Base-by-base conservation (phyloP, 2,888 invertebrate genomes). In the Willowsia nigromaculata region DNA sequence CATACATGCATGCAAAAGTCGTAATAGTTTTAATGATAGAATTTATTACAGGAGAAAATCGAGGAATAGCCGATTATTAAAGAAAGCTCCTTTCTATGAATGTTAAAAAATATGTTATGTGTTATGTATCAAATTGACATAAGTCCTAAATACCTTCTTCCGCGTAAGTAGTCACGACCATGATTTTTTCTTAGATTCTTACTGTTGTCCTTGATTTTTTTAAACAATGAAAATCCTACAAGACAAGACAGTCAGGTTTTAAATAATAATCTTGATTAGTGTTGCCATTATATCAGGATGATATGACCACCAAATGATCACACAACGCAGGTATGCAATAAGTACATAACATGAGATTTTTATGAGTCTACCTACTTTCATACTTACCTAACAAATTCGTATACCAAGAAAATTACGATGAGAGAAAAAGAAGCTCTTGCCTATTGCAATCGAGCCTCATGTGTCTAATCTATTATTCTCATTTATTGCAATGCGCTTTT, bases 161-260 rank as follows among this genome's bases (percentile, higher is more conserved):
- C 65, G 30, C n/a, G n/a, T n/a, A n/a, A n/a, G n/a, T 33, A 18
- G 11, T 65, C 65, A 30, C n/a, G 65, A 65, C n/a, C 33, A 71
- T 37, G 18, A 37, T 40, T 71, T 40, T 71, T 15, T 15, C n/a
- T 25, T 27, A 1, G 47, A 9, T 13, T 47, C 27, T 74, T 74
- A 76, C 30, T 80, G 40, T 37, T 80, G 80, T 80, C 80, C 80
- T 80, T 80, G 80, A 80, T 78, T 78, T 80, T 80, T 71, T 71
- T 27, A 59, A 80, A 37, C 56, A 80, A 59, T 56, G 59, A 80
- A 80, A 80, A 80, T 56, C n/a, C 40, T 80, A 80, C 80, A 43
- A 80, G 80, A 80, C 80, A 80, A 80, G 80, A 80, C 59, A 40
- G 80, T 80, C 80, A 56, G 56, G 80, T 80, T 80, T 80, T 56